phyloP scores from a whole-genome alignment of 1,140 invertebrate genomes.

The Medauroidea extradentata region DNA sequence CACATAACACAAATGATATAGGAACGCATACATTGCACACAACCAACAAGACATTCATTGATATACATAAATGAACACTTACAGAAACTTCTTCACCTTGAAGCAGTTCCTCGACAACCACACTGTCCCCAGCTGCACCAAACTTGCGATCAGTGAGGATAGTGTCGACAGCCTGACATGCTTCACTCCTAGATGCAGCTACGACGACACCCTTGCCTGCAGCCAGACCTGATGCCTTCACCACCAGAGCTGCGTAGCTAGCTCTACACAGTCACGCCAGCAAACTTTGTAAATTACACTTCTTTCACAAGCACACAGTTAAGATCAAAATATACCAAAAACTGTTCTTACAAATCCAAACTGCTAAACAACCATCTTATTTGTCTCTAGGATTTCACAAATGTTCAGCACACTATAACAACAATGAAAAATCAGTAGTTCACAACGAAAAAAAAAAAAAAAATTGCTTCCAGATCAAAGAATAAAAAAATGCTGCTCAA shows the following conservation, averaged over 20 bases:
- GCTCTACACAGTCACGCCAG: conserved; percentile 50
- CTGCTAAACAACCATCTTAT: no score
- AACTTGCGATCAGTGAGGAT: conserved; percentile 74
- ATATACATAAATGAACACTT: conserved; percentile 34
- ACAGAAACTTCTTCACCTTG: conserved; percentile 92
- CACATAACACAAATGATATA: no score
- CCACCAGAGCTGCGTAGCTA: conserved; percentile 73
- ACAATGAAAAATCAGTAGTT: no score
- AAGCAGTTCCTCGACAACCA: conserved; percentile 89
- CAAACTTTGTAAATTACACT: not conserved
- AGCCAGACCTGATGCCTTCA: conserved; percentile 92
- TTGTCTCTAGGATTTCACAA: no score
- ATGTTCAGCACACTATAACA: no score
- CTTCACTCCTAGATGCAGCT: conserved; percentile 67
- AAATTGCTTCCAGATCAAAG: no score
- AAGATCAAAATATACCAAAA: no score
- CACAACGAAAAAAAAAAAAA: no score
- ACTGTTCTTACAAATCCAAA: no score
- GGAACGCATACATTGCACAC: no score
- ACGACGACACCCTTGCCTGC: conserved; percentile 96
- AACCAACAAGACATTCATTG: not conserved
- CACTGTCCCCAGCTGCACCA: conserved; percentile 73
- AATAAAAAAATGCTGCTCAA: no score
- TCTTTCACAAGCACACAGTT: no score
- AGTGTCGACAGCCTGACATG: conserved; percentile 72